These are phyloP conservation scores for Gobiocypris rarus DNA, from an alignment of 2,113 vertebrate genomes.

Conservation along the genomic window DNA sequence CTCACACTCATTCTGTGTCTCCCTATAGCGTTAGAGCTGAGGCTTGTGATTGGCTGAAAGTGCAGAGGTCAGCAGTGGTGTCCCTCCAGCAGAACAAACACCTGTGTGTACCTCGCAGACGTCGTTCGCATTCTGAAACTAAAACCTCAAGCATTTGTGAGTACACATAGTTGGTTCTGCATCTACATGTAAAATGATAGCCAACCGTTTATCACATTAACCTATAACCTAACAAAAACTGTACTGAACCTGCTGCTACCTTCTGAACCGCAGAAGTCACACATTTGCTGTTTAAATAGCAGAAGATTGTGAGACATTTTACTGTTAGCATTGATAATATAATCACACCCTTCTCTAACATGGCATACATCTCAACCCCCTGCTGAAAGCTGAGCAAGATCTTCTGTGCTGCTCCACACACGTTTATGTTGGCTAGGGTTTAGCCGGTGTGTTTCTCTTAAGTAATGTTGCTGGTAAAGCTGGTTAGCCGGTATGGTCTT, in stretches of 20 bases:
- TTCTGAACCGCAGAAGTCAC: not conserved
- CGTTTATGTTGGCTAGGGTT: no score
- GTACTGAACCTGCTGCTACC: not conserved
- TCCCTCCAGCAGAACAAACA: conserved; percentile 32
- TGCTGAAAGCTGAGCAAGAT: no score
- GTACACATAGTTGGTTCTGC: not conserved
- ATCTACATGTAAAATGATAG: conserved; percentile 27
- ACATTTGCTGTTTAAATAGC: not conserved
- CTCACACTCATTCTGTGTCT: conserved; percentile 41
- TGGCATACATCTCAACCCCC: no score
- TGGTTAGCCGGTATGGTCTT: no score
- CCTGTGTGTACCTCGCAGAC: conserved; percentile 26
- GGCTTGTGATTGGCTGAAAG: conserved; percentile 47
- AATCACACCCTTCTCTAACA: not conserved
- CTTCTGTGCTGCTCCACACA: no score
- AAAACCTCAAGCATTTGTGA: conserved; percentile 18
- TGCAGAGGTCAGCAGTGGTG: conserved; percentile 49
- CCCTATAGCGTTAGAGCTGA: conserved; percentile 16
- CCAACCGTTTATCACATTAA: not conserved
- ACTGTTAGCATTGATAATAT: not conserved
- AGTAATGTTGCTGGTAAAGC: no score
- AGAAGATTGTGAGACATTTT: not conserved
- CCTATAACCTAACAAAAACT: not conserved
- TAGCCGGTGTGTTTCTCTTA: no score
- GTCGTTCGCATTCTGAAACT: not conserved